These are phyloP conservation scores for Dioctria rufipes DNA, from an alignment of 2,888 invertebrate species.

Conservation along the genomic window DNA sequence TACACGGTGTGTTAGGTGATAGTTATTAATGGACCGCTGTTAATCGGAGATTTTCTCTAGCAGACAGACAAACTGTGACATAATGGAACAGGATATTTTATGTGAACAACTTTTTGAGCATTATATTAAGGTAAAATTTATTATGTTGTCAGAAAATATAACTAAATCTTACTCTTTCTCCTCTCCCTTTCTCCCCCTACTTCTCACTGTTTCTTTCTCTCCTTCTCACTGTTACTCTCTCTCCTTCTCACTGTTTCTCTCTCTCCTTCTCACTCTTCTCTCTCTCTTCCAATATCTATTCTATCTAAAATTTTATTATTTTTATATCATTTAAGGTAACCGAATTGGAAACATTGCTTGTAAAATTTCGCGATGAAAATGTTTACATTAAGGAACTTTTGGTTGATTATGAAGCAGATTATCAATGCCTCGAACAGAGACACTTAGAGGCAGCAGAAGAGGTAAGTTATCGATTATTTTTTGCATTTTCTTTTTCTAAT, in stretches of 20 bases:
- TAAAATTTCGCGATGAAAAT: conserved; percentile 54
- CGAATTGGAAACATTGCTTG: conserved; percentile 18
- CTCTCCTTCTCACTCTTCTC: no score
- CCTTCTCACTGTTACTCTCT: no score
- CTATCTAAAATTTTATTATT: neutral
- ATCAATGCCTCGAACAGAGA: conserved; percentile 31
- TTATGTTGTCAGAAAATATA: no score
- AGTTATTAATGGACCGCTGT: neutral
- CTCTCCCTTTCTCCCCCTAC: no score
- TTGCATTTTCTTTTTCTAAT: no score
- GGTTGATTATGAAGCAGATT: conserved; percentile 49
- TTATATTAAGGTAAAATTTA: conserved; percentile 24
- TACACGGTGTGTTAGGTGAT: neutral
- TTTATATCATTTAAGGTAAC: conserved; percentile 33
- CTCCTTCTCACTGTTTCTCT: no score
- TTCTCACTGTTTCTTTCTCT: no score
- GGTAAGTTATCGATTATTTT: conserved; percentile 36
- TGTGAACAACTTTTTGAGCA: conserved; percentile 38
- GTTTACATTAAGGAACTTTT: conserved; percentile 47
- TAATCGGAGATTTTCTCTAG: neutral
- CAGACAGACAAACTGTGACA: neutral
- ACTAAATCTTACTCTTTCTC: no score
- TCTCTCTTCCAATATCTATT: no score
- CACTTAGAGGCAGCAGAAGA: conserved; percentile 16
- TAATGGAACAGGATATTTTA: conserved; percentile 48